Base-by-base conservation (phyloP, 2,888 invertebrate genomes). In the Tachina fera region DNA sequence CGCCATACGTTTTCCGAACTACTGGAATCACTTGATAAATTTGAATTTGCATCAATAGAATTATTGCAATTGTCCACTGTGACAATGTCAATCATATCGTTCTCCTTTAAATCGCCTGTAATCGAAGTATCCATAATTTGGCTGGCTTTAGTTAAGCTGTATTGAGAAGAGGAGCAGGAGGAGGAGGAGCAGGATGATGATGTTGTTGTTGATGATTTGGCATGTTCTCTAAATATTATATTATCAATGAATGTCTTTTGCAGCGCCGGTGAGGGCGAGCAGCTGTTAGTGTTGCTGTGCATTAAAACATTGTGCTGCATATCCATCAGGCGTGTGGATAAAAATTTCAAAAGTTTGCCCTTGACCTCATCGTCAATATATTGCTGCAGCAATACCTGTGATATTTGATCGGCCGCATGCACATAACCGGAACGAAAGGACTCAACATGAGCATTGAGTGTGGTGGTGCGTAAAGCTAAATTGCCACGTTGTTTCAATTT, bases 371-470 rank as follows among this genome's bases (percentile, higher is more conserved):
- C 91, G 45, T 91, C 90, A 86, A 91, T 91, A 96, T 83, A 97
- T 96, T 87, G 96, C 95, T 88, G 96, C 95, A 70, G 96, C 96
- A 97, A 92, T 90, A 97, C 97, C 89, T 97, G 95, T 84, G 97
- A 97, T 84, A 97, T 97, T 94, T 97, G 97, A 92, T 97, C 96
- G 88, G 97, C 97, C 90, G 97, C 97, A 90, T 97, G 97, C 75
- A 97, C 97, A 93, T 97, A 97, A 86, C 97, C 97, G 81, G 97
- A 97, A 86, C 97, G 95, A 94, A 97, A 97, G 89, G 97, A 95
- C 92, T 97, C 97, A 65, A 96, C 95, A 89, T 92, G 96, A 95
- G 91, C 91, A 85, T 90, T 90, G 3, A 86, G 79, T 45, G 89
- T 96, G 95, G 83, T 79, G 13, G 94, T 93, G n/a, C 91, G 91